Evolutionary conservation across 2,888 invertebrate genomes (phyloP).

Genomic region (Heteromyza rotundicornis): DNA sequence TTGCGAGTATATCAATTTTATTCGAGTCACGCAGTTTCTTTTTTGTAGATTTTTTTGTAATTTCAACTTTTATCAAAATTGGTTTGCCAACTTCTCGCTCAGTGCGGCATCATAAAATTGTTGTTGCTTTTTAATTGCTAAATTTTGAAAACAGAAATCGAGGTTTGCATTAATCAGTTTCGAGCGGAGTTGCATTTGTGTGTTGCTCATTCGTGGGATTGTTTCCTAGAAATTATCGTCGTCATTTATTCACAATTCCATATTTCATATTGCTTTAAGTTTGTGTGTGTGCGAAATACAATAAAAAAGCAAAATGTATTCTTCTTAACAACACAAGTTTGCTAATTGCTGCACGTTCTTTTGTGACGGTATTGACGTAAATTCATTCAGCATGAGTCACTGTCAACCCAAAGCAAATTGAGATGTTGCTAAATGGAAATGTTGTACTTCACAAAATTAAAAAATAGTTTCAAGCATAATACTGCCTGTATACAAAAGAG

Average conservation of each 20-base stretch:
- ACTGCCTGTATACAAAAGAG: too few relatives aligned
- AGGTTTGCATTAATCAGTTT: neutral
- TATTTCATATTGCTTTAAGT: too few relatives aligned
- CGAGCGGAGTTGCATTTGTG: neutral
- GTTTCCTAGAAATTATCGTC: neutral
- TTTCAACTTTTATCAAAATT: neutral
- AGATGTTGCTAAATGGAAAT: too few relatives aligned
- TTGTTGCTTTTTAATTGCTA: neutral
- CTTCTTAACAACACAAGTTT: neutral
- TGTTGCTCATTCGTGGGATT: neutral
- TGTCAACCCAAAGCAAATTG: too few relatives aligned
- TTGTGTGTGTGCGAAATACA: too few relatives aligned
- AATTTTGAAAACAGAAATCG: neutral
- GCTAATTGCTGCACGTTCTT: neutral
- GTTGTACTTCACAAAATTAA: too few relatives aligned
- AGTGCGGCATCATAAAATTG: too few relatives aligned
- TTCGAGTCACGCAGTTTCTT: conserved; percentile 40
- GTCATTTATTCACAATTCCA: too few relatives aligned
- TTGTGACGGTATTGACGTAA: neutral
- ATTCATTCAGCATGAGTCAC: neutral
- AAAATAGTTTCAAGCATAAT: too few relatives aligned
- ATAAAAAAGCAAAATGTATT: too few relatives aligned
- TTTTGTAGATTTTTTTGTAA: too few relatives aligned
- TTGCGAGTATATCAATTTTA: conserved; percentile 36
- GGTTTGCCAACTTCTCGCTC: neutral